phyloP scores from a whole-genome alignment of 1,140 invertebrate species.

The Formica selysi region DNA sequence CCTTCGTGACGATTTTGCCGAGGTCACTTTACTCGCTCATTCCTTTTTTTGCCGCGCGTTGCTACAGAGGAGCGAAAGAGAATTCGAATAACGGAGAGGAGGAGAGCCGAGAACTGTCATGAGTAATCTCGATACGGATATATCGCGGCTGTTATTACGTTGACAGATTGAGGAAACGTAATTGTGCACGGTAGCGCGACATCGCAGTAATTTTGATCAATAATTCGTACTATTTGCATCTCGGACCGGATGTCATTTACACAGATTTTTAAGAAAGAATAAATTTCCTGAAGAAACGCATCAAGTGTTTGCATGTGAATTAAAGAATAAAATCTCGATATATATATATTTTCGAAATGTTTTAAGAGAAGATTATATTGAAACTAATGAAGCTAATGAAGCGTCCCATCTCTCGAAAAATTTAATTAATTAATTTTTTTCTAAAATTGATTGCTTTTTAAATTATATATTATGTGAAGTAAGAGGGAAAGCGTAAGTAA shows the following conservation, averaged over 20 bases:
- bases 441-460: background rate
- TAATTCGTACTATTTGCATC: slow-evolving; percentile 2
- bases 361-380: background rate
- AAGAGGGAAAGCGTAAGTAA: background rate
- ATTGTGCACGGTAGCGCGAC: background rate
- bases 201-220: background rate
- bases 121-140: slow-evolving; percentile 40
- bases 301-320: background rate
- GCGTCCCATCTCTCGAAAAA: background rate
- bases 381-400: background rate
- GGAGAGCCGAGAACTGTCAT: background rate
- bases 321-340: background rate
- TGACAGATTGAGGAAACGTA: background rate
- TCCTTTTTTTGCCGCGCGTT: slow-evolving; percentile 32
- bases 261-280: background rate
- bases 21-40: slow-evolving; percentile 70
- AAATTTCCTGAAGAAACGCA: background rate
- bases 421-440: background rate
- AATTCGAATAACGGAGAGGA: slow-evolving; percentile 36
- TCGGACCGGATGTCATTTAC: background rate
- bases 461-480: background rate
- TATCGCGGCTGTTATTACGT: background rate
- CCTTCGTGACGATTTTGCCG: slow-evolving; percentile 82
- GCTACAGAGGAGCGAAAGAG: slow-evolving; percentile 32
- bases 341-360: too few relatives aligned